These are phyloP conservation scores for Drosophila ironensis DNA, from an alignment of 1,140 invertebrate species.

Conservation along the genomic window DNA sequence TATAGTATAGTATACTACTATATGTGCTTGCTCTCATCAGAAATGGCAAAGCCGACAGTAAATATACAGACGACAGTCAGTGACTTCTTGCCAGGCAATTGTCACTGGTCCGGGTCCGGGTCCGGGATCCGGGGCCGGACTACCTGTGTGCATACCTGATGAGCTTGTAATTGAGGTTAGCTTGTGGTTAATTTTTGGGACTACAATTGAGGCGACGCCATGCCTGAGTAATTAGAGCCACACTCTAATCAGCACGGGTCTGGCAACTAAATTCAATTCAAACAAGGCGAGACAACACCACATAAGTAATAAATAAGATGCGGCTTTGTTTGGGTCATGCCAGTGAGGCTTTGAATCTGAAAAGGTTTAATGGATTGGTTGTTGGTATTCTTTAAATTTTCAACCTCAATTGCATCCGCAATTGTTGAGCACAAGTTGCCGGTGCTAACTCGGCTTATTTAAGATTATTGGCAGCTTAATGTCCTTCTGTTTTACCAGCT, in stretches of 20 bases:
- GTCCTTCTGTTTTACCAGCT: not conserved
- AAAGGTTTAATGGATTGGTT: no score
- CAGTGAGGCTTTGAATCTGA: no score
- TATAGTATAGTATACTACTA: no score
- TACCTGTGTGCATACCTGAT: conserved; percentile 41
- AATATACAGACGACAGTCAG: conserved; percentile 13
- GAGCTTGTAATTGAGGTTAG: conserved; percentile 48
- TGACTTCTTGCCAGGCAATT: conserved; percentile 35
- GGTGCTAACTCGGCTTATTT: no score
- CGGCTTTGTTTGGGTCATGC: no score
- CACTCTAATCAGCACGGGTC: conserved; percentile 7
- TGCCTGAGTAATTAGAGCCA: conserved; percentile 23
- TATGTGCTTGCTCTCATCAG: conserved; percentile 11
- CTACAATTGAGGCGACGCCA: not conserved
- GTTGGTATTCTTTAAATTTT: no score
- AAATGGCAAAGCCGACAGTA: conserved; percentile 18
- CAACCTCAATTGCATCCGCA: no score
- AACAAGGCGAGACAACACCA: not conserved
- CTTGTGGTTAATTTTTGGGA: conserved; percentile 33
- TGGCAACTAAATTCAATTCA: not conserved
- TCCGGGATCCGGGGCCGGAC: no score
- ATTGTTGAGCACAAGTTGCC: no score
- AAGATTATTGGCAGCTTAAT: no score
- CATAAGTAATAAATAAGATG: not conserved
- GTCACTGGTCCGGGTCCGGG: conserved; percentile 7